These are phyloP conservation scores for Plectropomus leopardus DNA, from an alignment of 2,113 vertebrate species.

Conservation along the genomic window DNA sequence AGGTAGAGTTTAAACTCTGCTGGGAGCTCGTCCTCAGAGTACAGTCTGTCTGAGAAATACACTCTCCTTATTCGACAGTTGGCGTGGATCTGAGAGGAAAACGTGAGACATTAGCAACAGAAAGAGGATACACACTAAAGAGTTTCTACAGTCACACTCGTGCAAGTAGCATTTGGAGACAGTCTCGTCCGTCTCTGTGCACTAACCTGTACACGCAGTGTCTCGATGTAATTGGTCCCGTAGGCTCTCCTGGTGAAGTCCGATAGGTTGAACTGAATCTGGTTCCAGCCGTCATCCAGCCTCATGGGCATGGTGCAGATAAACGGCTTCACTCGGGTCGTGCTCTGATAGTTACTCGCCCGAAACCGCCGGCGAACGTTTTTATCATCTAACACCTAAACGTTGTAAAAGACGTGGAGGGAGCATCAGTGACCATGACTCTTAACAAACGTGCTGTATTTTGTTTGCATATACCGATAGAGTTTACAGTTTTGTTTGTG, in stretches of 20 bases:
- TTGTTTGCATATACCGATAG: not conserved
- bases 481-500: not conserved
- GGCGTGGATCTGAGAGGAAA: slow-evolving; percentile 90
- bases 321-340: slow-evolving; percentile 95
- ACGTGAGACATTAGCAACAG: not conserved
- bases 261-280: slow-evolving; percentile 97
- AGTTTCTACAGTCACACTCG: not conserved
- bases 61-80: slow-evolving; percentile 97
- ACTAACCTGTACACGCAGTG: slow-evolving; percentile 93
- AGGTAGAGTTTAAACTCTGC: slow-evolving; percentile 98
- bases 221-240: slow-evolving; percentile 97
- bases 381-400: slow-evolving; percentile 97
- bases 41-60: slow-evolving; percentile 97
- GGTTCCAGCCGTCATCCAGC: slow-evolving; percentile 97
- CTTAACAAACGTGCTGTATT: not conserved
- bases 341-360: slow-evolving; percentile 98
- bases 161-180: not conserved
- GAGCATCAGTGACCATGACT: not conserved
- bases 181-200: not conserved
- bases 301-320: slow-evolving; percentile 99
- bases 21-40: slow-evolving; percentile 96
- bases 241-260: slow-evolving; percentile 96
- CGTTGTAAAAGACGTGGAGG: not conserved
- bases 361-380: slow-evolving; percentile 95
- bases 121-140: not conserved